Conservation (phyloP, 2,888 invertebrate species). For the Rhimphoctona megacephalus region DNA sequence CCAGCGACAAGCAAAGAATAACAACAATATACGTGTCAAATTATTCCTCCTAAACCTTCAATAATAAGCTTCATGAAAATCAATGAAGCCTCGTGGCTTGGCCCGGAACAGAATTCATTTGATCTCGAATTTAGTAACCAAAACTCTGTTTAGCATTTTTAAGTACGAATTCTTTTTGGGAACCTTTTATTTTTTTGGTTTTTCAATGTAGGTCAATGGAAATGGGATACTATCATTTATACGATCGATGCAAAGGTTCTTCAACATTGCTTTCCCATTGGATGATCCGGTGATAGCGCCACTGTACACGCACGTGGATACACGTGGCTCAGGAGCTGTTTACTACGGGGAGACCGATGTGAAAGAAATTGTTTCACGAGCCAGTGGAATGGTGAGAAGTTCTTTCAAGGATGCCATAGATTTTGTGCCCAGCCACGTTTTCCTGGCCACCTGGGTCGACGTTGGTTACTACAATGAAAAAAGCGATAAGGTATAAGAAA, state of each 20-base stretch:
- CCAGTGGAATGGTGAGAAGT: slow-evolving; percentile 89
- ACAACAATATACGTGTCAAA: neutral
- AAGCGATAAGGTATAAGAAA: slow-evolving; percentile 87
- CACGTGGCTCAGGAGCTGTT: slow-evolving; percentile 89
- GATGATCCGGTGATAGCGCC: slow-evolving; percentile 96
- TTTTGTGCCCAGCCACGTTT: slow-evolving; percentile 92
- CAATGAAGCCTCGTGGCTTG: neutral
- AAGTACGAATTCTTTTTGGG: neutral
- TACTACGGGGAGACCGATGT: slow-evolving; percentile 90
- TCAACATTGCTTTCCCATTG: slow-evolving; percentile 95
- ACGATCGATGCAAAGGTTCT: slow-evolving; percentile 94
- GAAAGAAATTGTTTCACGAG: slow-evolving; percentile 88
- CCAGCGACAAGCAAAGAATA: neutral
- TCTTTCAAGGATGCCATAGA: slow-evolving; percentile 90
- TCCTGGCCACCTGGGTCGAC: slow-evolving; percentile 96
- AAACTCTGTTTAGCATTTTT: slow-evolving; percentile 28
- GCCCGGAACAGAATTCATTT: slow-evolving; percentile 23
- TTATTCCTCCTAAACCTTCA: neutral
- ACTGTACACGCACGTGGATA: slow-evolving; percentile 96
- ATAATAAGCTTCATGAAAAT: slow-evolving; percentile 32
- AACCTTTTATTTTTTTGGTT: slow-evolving; percentile 55
- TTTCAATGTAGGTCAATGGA: slow-evolving; percentile 91
- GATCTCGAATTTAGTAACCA: slow-evolving; percentile 20
- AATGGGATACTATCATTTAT: slow-evolving; percentile 96
- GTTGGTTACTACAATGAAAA: slow-evolving; percentile 91